A percentile compares a stretch with the other conserved stretches of the same genome.
These are phyloP conservation scores for Hydrotaea cyrtoneurina DNA, from an alignment of 2,888 invertebrate species.

Conservation along the genomic window DNA sequence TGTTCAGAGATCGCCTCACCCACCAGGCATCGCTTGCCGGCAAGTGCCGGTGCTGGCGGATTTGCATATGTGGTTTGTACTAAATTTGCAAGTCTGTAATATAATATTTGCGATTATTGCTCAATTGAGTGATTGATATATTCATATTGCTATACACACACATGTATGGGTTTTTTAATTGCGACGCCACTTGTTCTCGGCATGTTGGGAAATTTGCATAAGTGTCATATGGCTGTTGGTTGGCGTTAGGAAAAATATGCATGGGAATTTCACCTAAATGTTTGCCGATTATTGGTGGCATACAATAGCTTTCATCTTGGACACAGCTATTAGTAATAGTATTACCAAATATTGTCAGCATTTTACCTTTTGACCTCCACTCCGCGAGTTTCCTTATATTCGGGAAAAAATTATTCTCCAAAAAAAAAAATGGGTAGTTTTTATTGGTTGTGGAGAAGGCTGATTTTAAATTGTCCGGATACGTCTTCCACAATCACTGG, in stretches of 20 bases:
- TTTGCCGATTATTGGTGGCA: too few relatives aligned
- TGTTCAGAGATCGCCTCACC: not conserved
- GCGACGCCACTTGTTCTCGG: not conserved
- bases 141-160: not conserved
- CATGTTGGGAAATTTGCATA: not conserved
- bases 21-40: not conserved
- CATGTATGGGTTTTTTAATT: conserved; percentile 16
- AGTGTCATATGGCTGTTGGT: not conserved
- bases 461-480: too few relatives aligned
- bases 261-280: not conserved
- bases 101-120: conserved; percentile 13
- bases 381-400: too few relatives aligned
- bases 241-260: not conserved
- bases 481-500: too few relatives aligned
- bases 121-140: conserved; percentile 53
- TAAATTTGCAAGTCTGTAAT: not conserved
- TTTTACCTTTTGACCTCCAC: too few relatives aligned
- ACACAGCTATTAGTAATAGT: too few relatives aligned
- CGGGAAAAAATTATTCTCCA: too few relatives aligned
- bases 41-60: not conserved
- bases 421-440: too few relatives aligned
- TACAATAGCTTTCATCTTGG: too few relatives aligned
- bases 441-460: too few relatives aligned
- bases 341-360: too few relatives aligned
- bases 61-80: not conserved